Conservation (phyloP, 2,888 invertebrate genomes). For the Chrysodeixis includens region DNA sequence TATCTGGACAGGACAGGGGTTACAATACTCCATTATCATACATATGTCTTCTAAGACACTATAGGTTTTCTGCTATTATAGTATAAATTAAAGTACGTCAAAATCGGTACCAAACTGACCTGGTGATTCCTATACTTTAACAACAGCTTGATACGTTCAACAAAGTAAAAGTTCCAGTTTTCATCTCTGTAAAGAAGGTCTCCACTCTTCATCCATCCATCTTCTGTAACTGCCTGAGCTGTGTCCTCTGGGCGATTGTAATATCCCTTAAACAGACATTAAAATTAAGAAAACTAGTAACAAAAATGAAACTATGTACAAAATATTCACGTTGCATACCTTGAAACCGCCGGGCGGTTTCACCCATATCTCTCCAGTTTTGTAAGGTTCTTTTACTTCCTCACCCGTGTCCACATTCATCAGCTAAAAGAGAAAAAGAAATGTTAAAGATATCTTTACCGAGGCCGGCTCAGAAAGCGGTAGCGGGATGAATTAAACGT, state of each 20-base stretch:
- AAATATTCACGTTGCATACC: conserved; percentile 36
- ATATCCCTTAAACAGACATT: conserved; percentile 74
- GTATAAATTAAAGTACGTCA: too few species aligned
- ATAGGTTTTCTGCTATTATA: too few species aligned
- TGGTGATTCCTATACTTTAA: conserved; percentile 86
- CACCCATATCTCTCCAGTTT: conserved; percentile 79
- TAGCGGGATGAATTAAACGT: too few species aligned
- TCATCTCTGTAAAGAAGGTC: conserved; percentile 88
- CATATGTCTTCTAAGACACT: too few species aligned
- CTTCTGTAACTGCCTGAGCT: conserved; percentile 72
- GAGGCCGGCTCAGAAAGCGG: too few species aligned
- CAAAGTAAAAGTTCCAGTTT: conserved; percentile 81
- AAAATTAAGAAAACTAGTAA: background rate
- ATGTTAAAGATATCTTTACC: too few species aligned
- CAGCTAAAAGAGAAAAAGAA: conserved; percentile 63
- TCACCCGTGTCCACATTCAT: conserved; percentile 73
- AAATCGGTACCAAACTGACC: too few species aligned
- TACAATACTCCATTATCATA: background rate
- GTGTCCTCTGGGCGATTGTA: conserved; percentile 81
- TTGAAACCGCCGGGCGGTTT: conserved; percentile 66
- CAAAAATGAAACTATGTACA: background rate
- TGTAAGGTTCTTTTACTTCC: conserved; percentile 69
- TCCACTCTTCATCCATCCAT: conserved; percentile 87
- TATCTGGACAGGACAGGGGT: conserved; percentile 60
- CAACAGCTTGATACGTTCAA: conserved; percentile 87